phyloP scores from a whole-genome alignment of 1,140 invertebrate genomes.

The Drosophila seguyi region DNA sequence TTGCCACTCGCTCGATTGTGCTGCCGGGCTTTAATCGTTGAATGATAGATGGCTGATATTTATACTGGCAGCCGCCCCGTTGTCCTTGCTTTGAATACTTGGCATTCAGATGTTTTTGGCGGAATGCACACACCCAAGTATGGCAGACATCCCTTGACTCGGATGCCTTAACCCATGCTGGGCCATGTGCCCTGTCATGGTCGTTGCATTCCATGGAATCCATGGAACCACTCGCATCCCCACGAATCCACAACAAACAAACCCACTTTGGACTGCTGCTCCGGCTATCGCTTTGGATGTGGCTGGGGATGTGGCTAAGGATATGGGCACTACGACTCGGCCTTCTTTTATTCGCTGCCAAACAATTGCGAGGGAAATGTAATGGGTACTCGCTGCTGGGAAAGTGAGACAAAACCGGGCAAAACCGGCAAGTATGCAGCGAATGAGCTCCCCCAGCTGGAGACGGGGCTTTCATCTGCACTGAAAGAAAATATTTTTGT shows the following conservation, averaged over 20 bases:
- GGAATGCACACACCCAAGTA: slow-evolving; percentile 39
- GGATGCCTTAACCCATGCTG: slow-evolving; percentile 33
- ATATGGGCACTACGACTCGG: slow-evolving; percentile 26
- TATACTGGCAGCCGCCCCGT: slow-evolving; percentile 6
- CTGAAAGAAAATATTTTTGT: background rate
- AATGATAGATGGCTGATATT: slow-evolving; percentile 44
- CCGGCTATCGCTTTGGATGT: background rate
- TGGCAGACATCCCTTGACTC: slow-evolving; percentile 35
- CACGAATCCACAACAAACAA: slow-evolving; percentile 34
- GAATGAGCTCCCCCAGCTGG: slow-evolving; percentile 25
- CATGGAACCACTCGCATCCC: slow-evolving; percentile 32
- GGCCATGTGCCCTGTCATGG: slow-evolving; percentile 46
- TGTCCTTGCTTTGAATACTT: slow-evolving; percentile 47
- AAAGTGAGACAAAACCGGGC: slow-evolving; percentile 56
- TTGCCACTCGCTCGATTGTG: slow-evolving; percentile 39
- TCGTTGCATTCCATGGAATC: slow-evolving; percentile 48
- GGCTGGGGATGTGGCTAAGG: slow-evolving; percentile 18
- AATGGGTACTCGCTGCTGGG: slow-evolving; percentile 62
- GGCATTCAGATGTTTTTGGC: slow-evolving; percentile 63
- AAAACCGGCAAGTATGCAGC: slow-evolving; percentile 41
- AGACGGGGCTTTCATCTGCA: slow-evolving; percentile 12
- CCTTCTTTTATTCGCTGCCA: slow-evolving; percentile 66
- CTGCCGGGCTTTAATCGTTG: slow-evolving; percentile 30
- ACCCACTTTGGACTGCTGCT: slow-evolving; percentile 47
- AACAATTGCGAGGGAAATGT: slow-evolving; percentile 65